Evolutionary conservation across 2,797 vertebrate species (phyloP).

Genomic region (Todus mexicanus): DNA sequence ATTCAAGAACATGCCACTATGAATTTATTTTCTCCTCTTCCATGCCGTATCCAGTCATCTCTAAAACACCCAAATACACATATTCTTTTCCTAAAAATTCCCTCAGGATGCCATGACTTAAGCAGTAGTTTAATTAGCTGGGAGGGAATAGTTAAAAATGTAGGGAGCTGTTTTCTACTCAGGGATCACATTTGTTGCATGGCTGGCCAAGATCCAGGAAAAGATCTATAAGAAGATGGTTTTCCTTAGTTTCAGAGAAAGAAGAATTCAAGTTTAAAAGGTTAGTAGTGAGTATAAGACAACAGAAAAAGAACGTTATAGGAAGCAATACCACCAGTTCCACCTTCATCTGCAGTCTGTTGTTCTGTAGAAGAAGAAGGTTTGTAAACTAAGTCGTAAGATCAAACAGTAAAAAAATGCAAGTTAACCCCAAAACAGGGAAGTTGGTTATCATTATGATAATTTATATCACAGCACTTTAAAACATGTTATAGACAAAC

Average conservation of each 20-base stretch:
- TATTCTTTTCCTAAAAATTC: not conserved
- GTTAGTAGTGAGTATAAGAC: constrained; percentile 46
- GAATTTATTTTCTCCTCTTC: not conserved
- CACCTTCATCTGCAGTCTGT: constrained; percentile 83
- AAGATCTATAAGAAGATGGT: not conserved
- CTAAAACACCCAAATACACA: not conserved
- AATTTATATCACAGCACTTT: not conserved
- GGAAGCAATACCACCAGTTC: constrained; percentile 72
- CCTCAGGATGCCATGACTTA: not conserved
- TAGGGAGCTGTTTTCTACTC: not conserved
- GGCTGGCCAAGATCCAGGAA: constrained; percentile 48
- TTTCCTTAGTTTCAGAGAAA: not conserved
- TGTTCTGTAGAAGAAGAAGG: constrained; percentile 83
- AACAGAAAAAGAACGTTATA: constrained; percentile 34
- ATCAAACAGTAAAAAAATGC: constrained; percentile 73
- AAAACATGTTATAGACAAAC: not conserved
- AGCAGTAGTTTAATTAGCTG: constrained; percentile 3
- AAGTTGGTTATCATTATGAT: not conserved
- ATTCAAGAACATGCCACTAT: not conserved
- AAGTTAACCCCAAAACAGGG: constrained; percentile 69
- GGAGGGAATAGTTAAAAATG: not conserved
- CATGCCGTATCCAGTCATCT: not conserved
- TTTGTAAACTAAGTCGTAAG: constrained; percentile 79
- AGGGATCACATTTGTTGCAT: constrained; percentile 6
- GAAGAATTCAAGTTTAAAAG: not conserved